Conservation (phyloP, 2,113 vertebrate species). For the Spea bombifrons region DNA sequence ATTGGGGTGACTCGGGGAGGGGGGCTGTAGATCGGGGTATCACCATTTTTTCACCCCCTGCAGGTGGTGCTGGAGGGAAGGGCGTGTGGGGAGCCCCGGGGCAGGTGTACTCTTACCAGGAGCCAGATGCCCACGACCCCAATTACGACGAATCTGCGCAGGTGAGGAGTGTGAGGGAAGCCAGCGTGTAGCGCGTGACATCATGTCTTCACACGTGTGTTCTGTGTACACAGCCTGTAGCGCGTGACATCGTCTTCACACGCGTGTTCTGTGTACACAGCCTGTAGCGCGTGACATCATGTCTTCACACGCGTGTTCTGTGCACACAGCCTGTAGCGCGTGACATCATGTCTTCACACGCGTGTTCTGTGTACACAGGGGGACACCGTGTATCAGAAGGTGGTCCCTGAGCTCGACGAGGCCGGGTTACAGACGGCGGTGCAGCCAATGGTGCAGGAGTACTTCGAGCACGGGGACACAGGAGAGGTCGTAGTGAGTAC, state of each 20-base stretch:
- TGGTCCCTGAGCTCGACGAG: conserved; percentile 78
- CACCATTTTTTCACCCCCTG: not conserved
- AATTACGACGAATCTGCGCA: conserved; percentile 84
- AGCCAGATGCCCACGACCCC: conserved; percentile 75
- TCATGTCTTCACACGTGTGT: no score
- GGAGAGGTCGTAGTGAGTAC: conserved; percentile 74
- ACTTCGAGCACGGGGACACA: conserved; percentile 84
- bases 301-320: no score
- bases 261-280: no score
- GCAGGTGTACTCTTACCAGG: conserved; percentile 79
- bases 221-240: no score
- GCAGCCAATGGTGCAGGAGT: conserved; percentile 81
- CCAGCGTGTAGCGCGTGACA: no score
- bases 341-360: no score
- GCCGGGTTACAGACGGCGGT: conserved; percentile 75
- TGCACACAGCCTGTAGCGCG: not conserved
- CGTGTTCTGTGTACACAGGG: conserved; percentile 59
- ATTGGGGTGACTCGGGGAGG: no score
- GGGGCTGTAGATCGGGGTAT: not conserved
- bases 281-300: no score
- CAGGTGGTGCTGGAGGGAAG: conserved; percentile 82
- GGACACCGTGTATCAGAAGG: conserved; percentile 77
- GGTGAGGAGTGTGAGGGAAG: conserved; percentile 54
- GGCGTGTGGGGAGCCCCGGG: conserved; percentile 86
- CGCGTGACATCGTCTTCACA: no score